Percentiles rank a stretch among this genome's conserved stretches.
phyloP scores from a whole-genome alignment of 2,888 invertebrate species.

The Rotaria macrura region DNA sequence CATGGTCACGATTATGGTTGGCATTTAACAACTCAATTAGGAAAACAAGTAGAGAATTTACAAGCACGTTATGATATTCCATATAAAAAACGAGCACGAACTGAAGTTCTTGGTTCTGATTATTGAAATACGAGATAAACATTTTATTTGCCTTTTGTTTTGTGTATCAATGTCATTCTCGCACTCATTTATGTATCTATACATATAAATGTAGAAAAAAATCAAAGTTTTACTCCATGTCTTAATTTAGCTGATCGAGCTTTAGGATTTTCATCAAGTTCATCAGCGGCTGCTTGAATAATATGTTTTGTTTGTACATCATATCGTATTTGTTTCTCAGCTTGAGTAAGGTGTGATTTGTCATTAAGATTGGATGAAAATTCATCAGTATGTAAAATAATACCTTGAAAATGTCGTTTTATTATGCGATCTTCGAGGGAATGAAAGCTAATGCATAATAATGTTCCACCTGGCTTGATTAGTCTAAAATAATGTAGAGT shows the following conservation, averaged over 20 bases:
- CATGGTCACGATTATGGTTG: constrained; percentile 14
- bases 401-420: constrained; percentile 71
- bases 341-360: constrained; percentile 40
- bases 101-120: not conserved
- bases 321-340: constrained; percentile 60
- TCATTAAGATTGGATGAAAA: constrained; percentile 51
- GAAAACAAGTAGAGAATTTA: not conserved
- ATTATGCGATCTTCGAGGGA: constrained; percentile 84
- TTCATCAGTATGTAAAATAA: constrained; percentile 58
- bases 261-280: constrained; percentile 68
- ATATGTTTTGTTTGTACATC: constrained; percentile 69
- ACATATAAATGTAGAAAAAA: not conserved
- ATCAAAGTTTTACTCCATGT: constrained; percentile 61
- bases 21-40: not conserved
- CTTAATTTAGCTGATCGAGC: constrained; percentile 77
- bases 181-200: not conserved
- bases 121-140: not conserved
- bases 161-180: too few species aligned
- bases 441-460: constrained; percentile 77
- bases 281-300: constrained; percentile 62
- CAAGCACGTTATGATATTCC: not conserved
- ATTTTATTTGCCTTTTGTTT: not conserved
- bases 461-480: constrained; percentile 66
- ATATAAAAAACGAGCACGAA: not conserved
- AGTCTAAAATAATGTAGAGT: constrained; percentile 41